These are phyloP conservation scores for Eretmocerus hayati DNA, from an alignment of 2,888 invertebrate species.

Conservation along the genomic window DNA sequence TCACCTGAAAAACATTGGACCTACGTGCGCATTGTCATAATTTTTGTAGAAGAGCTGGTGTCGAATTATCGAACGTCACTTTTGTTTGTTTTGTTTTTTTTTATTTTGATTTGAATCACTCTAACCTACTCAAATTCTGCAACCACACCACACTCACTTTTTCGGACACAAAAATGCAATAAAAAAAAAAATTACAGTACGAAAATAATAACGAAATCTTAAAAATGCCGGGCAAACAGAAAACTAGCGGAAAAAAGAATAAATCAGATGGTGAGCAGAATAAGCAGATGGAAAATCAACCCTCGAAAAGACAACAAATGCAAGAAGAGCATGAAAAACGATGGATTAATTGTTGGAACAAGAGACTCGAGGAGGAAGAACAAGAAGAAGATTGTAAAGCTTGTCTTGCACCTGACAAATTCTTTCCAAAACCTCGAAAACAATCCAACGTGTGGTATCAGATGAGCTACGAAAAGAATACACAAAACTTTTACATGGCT, in stretches of 20 bases:
- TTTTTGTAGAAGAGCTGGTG: too few species aligned
- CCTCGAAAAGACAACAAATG: background rate
- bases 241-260: slow-evolving; percentile 1
- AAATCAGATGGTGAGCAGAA: slow-evolving; percentile 7
- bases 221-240: slow-evolving; percentile 1
- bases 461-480: slow-evolving; percentile 18
- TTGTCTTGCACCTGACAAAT: slow-evolving; percentile 21
- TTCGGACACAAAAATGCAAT: background rate
- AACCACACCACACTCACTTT: too few species aligned
- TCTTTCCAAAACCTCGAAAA: slow-evolving; percentile 24
- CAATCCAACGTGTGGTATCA: slow-evolving; percentile 30
- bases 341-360: slow-evolving; percentile 12
- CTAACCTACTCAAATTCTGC: too few species aligned
- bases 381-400: slow-evolving; percentile 20
- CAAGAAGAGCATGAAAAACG: background rate
- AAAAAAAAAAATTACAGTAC: background rate
- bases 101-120: too few species aligned
- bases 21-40: too few species aligned
- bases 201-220: slow-evolving; percentile 12
- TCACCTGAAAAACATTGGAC: too few species aligned
- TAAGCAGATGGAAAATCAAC: background rate
- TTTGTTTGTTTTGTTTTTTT: too few species aligned
- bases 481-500: slow-evolving; percentile 26
- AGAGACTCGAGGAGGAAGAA: slow-evolving; percentile 20
- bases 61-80: too few species aligned